Evolutionary conservation across 1,140 invertebrate species (phyloP), one percentile per base, ranked within the genome.

Genomic region (Drosophila ficusphila): DNA sequence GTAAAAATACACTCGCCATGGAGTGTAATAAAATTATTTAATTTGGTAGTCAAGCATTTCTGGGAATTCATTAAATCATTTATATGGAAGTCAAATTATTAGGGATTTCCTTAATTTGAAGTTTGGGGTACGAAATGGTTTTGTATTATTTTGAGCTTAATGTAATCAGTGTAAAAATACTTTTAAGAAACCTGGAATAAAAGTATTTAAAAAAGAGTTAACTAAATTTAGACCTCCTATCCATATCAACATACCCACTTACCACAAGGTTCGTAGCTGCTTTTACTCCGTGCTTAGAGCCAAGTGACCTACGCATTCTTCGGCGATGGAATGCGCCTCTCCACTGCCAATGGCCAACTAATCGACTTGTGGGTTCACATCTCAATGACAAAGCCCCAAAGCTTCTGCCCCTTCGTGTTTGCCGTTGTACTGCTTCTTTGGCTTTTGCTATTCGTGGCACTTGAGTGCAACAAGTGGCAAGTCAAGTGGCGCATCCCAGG

Each of bases 401-500:
- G 71, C 49, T 18, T 72, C 56, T 72, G 67, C 68, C 53, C 68
- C 57, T 33, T 34, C 51, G 36, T 42, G 58, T 31, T 54, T 48
- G 38, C 18, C 29, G 44, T n/a, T 19, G 39, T 23, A 25, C 60
- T 64, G 61, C 31, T 61, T 64, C 42, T 44, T 19, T 38, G 47
- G 58, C 57, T 60, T 46, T 73, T 72, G 74, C 69, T 47, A 69
- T 73, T 70, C 71, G 62, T 68, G 83, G 57, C 78, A 82, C 82
- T 88, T 71, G 74, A 88, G 14, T 88, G 74, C 82, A 88, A 88
- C 82, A 88, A 88, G 82, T 88, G 82, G 82, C 83, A 88, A 64
- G 69, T 78, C 53, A 72, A 72, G 64, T 70, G 77, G 42, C 52
- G 64, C 75, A 85, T 83, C 76, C 79, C 76, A 31, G 23, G 39